These are phyloP conservation scores for Thymelicus acteon DNA, from an alignment of 2,888 invertebrate genomes.

Conservation along the genomic window DNA sequence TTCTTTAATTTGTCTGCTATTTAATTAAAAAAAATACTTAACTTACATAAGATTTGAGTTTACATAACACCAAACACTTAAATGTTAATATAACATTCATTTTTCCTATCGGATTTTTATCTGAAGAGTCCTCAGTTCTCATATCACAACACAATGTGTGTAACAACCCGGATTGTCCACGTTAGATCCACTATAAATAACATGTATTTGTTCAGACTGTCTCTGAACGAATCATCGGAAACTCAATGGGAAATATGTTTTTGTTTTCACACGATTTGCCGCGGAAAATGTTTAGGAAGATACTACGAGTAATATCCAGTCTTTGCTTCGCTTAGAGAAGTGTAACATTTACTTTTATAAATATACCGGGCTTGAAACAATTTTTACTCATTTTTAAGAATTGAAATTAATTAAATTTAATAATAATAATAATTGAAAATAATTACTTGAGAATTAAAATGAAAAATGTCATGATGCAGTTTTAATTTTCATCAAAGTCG, in stretches of 20 bases:
- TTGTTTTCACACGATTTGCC: conserved; percentile 28
- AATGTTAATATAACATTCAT: conserved; percentile 5
- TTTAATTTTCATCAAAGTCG: too few species aligned
- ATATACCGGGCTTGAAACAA: too few species aligned
- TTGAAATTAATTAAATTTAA: too few species aligned
- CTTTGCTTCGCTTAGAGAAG: too few species aligned
- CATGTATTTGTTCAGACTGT: conserved; percentile 23
- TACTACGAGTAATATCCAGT: conserved; percentile 9
- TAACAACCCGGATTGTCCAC: conserved; percentile 6
- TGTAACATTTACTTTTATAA: too few species aligned
- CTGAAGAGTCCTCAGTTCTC: background rate
- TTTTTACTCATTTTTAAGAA: too few species aligned
- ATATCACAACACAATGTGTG: background rate
- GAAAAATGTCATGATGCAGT: too few species aligned
- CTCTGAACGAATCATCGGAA: background rate
- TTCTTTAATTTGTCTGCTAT: too few species aligned
- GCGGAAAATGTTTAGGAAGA: conserved; percentile 17
- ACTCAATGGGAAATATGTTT: conserved; percentile 27
- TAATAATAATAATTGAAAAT: too few species aligned
- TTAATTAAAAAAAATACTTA: too few species aligned
- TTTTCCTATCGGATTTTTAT: conserved; percentile 11
- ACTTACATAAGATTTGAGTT: too few species aligned
- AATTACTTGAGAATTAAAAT: too few species aligned
- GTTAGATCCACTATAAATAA: conserved; percentile 19
- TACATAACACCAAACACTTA: background rate